Evolutionary conservation across 2,888 invertebrate species (phyloP), one percentile per base, ranked within the genome.

Genomic region (Nezara viridula): DNA sequence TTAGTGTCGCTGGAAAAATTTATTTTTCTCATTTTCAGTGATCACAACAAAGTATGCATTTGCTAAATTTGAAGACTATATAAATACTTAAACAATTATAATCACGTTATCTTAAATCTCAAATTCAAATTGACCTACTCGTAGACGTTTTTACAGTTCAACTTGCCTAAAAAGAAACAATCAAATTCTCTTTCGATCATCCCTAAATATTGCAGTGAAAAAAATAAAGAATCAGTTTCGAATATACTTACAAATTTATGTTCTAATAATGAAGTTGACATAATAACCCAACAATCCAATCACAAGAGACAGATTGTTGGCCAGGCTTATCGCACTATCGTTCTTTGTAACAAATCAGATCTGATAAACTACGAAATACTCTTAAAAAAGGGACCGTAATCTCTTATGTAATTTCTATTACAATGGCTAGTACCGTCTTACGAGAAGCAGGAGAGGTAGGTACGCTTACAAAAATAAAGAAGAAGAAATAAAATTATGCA

Each of bases 291-390:
- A 73, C 66, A 73, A 73, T 73, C 37, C 19, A 73, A 73, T 73
- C 27, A 32, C 16, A 14, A 37, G 16, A 73, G 32, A 14, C 27
- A 66, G 12, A 37, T 37, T 37, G 37, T 37, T 73, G 27, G 27
- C 66, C 32, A 73, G 66, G 19, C 37, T 73, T 73, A 73, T 73
- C 66, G 66, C 37, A 19, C 66, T 73, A 73, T 73, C 32, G 60
- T 32, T 37, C 32, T 73, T 73, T 73, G 66, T 73, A 73, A 73
- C 19, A 7, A 32, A 73, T 73, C 66, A 73, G 32, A 73, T 73
- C 66, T 73, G 66, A 73, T 73, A 73, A 21, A 16, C 19, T 37
- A 7, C 37, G 32, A 73, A 73, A 73, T 32, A 73, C 66, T 73
- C 66, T 73, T 73, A 37, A 73, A 73, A 73, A 73, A 73, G n/a